phyloP scores from a whole-genome alignment of 2,113 vertebrate genomes.

The Eudyptes chrysolophus region DNA sequence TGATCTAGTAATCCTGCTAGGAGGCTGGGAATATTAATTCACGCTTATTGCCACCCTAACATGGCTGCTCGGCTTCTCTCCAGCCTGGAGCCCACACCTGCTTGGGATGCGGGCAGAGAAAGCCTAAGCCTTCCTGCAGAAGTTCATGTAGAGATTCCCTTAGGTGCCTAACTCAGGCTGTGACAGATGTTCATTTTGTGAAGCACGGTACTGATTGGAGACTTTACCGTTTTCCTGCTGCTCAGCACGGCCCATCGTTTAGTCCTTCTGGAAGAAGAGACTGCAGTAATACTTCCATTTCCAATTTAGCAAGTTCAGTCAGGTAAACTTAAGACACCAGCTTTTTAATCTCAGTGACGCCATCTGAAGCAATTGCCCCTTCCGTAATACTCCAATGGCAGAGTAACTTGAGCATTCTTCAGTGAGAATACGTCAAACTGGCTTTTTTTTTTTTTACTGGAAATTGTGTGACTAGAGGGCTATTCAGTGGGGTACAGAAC shows the following conservation, averaged over 20 bases:
- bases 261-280: background rate
- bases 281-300: background rate
- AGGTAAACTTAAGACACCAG: background rate
- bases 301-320: background rate
- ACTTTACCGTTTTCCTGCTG: background rate
- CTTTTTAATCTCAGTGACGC: background rate
- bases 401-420: background rate
- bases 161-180: fast-evolving
- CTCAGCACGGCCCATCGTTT: background rate
- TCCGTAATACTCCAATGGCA: background rate
- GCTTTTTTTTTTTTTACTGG: background rate
- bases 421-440: background rate
- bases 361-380: background rate
- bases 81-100: background rate
- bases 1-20: background rate
- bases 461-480: background rate
- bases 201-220: fast-evolving
- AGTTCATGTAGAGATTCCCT: background rate
- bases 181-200: background rate
- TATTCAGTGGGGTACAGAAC: background rate
- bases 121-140: background rate
- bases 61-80: background rate
- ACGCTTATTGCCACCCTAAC: background rate
- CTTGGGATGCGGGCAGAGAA: background rate
- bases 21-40: background rate